Conservation (phyloP, 2,113 vertebrate genomes). For the Anolis carolinensis region DNA sequence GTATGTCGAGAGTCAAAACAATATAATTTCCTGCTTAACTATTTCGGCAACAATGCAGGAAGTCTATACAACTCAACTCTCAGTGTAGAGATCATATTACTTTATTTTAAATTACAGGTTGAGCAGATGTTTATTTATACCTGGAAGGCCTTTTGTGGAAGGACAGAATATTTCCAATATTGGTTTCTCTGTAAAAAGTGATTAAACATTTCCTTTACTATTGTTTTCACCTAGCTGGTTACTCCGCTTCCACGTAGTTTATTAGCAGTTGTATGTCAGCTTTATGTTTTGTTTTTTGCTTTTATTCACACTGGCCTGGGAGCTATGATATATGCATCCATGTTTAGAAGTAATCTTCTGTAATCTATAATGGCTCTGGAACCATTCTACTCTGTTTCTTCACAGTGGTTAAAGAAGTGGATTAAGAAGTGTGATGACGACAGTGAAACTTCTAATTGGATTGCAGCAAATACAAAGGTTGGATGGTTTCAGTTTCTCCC, state of each 20-base stretch:
- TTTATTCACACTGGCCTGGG: neutral
- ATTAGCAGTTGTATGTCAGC: neutral
- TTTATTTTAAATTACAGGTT: neutral
- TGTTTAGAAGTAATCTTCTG: rapidly evolving
- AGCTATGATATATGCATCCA: too few relatives aligned
- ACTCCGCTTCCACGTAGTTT: neutral
- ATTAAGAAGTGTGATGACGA: conserved; percentile 99
- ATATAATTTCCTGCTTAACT: neutral
- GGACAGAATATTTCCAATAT: neutral
- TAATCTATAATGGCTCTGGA: neutral
- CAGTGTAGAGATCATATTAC: neutral
- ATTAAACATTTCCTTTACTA: neutral
- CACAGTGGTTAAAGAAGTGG: conserved; percentile 98
- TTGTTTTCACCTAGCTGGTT: neutral
- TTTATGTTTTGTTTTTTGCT: neutral
- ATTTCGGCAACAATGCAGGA: too few relatives aligned
- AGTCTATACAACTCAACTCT: neutral
- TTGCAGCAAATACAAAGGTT: conserved; percentile 99
- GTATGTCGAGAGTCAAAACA: neutral
- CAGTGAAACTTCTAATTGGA: conserved; percentile 99
- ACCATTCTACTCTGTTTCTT: conserved; percentile 8
- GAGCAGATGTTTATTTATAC: too few relatives aligned
- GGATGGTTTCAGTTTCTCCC: conserved; percentile 41
- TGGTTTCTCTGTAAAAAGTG: neutral
- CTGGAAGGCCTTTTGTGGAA: neutral